Percentiles rank a stretch among this genome's conserved stretches.
Conservation (phyloP, 92 coral and sea anemone genomes). For the Parazoanthus swiftii region DNA sequence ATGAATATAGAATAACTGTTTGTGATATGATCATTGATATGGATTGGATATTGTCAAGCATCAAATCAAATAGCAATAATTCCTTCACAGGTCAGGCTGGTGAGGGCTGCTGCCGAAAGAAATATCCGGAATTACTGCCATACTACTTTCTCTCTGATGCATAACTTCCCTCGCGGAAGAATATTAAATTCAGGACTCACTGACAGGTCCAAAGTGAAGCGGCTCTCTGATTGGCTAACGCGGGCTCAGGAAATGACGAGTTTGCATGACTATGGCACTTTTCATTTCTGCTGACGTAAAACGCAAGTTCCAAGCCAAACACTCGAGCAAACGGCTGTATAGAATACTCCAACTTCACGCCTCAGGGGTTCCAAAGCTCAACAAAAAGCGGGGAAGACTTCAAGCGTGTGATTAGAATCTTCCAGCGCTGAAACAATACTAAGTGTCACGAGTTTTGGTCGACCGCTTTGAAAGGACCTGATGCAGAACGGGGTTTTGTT, state of each 20-base stretch:
- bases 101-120: not conserved
- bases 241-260: not conserved
- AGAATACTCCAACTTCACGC: slow-evolving; percentile 13
- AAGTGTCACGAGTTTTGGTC: slow-evolving; percentile 33
- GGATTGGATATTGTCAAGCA: not conserved
- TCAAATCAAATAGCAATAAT: not conserved
- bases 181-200: not conserved
- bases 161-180: slow-evolving; percentile 5
- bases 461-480: slow-evolving; percentile 10
- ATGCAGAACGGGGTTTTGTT: slow-evolving; percentile 40
- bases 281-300: slow-evolving; percentile 9
- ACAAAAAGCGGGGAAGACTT: slow-evolving; percentile 25
- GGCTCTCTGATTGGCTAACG: not conserved
- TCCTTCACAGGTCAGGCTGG: not conserved
- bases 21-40: no score
- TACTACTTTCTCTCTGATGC: slow-evolving; percentile 3
- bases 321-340: slow-evolving; percentile 26
- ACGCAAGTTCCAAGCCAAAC: not conserved
- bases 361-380: slow-evolving; percentile 11
- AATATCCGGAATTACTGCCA: slow-evolving; percentile 17
- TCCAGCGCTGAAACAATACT: slow-evolving; percentile 32
- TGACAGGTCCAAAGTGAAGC: not conserved
- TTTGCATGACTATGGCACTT: not conserved
- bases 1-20: no score
- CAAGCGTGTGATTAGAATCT: slow-evolving; percentile 30